Percentiles rank a stretch among this genome's conserved stretches.
phyloP scores from a whole-genome alignment of 1,140 invertebrate genomes.

The Drosophila nikananu region DNA sequence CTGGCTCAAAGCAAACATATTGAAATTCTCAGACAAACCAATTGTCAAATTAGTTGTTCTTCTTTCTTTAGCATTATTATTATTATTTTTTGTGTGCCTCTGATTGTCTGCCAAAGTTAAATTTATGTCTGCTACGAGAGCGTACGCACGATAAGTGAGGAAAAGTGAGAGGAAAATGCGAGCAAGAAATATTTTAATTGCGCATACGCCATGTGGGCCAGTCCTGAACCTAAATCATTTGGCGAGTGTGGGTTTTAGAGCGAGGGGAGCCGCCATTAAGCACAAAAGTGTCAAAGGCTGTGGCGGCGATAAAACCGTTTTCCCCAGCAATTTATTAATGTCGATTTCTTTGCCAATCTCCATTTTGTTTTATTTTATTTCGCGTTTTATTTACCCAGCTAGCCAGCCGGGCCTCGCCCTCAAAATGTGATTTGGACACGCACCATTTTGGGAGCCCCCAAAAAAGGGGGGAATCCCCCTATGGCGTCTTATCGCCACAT shows the following conservation, averaged over 20 bases:
- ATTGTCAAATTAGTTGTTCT: slow-evolving; percentile 60
- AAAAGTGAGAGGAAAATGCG: slow-evolving; percentile 10
- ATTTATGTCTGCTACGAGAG: slow-evolving; percentile 53
- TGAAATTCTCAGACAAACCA: slow-evolving; percentile 77
- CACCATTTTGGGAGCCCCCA: slow-evolving; percentile 56
- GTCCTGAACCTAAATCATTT: slow-evolving; percentile 46
- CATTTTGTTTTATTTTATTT: slow-evolving; percentile 69
- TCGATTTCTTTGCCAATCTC: slow-evolving; percentile 57
- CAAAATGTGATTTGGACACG: slow-evolving; percentile 72
- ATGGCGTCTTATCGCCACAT: slow-evolving; percentile 26
- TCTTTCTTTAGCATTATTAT: slow-evolving; percentile 2
- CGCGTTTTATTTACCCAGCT: slow-evolving; percentile 58
- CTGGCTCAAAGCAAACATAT: slow-evolving; percentile 52
- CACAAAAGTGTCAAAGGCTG: slow-evolving; percentile 77
- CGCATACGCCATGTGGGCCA: slow-evolving; percentile 61
- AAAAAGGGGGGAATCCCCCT: neutral
- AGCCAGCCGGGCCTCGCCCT: slow-evolving; percentile 40
- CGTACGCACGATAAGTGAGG: neutral
- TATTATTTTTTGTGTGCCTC: neutral
- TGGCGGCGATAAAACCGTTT: slow-evolving; percentile 68
- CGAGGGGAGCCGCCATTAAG: slow-evolving; percentile 35
- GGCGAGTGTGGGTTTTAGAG: slow-evolving; percentile 10
- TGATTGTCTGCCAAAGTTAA: slow-evolving; percentile 42
- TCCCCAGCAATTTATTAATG: slow-evolving; percentile 72
- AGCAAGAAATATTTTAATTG: slow-evolving; percentile 70